Evolutionary conservation across 2,797 vertebrate species (phyloP).

Genomic region (Coregonus suidteri): DNA sequence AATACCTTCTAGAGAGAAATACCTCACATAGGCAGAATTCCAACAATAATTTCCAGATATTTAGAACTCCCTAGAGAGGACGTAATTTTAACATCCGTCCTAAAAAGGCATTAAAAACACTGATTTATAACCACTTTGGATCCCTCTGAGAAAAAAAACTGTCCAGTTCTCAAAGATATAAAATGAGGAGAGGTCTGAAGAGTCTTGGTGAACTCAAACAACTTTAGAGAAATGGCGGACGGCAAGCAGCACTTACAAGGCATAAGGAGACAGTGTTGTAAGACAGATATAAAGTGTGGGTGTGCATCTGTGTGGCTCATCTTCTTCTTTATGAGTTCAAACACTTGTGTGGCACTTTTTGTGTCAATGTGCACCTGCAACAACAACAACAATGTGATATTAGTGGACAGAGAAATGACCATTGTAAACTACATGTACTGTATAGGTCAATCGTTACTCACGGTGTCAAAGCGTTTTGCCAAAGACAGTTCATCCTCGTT

Average conservation of each 20-base stretch:
- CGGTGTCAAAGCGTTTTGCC: constrained; percentile 95
- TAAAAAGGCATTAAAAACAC: neutral
- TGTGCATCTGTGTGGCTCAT: constrained; percentile 96
- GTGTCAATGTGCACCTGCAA: constrained; percentile 94
- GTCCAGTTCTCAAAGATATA: neutral
- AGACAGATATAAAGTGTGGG: constrained; percentile 98
- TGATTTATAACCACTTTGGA: neutral
- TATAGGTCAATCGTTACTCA: constrained; percentile 44
- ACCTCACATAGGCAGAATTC: neutral
- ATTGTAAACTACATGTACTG: neutral
- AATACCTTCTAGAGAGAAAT: neutral
- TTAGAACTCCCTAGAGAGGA: neutral
- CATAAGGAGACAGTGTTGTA: constrained; percentile 99
- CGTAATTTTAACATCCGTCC: neutral
- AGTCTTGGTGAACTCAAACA: neutral
- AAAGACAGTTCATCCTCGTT: constrained; percentile 97
- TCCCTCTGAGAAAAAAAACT: neutral
- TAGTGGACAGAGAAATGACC: neutral
- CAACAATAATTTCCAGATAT: neutral
- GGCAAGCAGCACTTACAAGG: constrained; percentile 80
- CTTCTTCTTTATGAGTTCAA: constrained; percentile 95
- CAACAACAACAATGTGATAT: neutral
- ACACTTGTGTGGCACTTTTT: constrained; percentile 97
- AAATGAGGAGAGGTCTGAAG: neutral
- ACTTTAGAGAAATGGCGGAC: too few relatives aligned